phyloP scores from a whole-genome alignment of 2,888 invertebrate genomes.

The Drosophila helvetica region DNA sequence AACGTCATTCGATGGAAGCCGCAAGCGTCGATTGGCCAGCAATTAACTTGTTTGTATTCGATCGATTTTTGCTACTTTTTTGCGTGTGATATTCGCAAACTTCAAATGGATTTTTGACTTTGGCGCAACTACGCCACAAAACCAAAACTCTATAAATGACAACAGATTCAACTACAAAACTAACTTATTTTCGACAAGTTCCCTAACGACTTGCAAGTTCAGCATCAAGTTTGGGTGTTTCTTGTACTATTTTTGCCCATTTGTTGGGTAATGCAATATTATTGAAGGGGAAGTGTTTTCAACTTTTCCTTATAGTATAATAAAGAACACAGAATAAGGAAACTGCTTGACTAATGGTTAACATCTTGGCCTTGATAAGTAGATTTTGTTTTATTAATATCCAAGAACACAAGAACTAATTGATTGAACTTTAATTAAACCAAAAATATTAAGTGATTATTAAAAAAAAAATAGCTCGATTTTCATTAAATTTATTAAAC shows the following conservation, averaged over 20 bases:
- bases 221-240: background rate
- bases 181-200: constrained; percentile 47
- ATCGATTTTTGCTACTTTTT: constrained; percentile 11
- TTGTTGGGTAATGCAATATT: constrained; percentile 3
- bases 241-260: constrained; percentile 19
- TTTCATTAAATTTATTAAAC: too few relatives aligned
- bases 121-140: constrained; percentile 14
- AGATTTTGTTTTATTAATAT: too few relatives aligned
- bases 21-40: constrained; percentile 29
- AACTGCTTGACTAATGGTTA: background rate
- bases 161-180: constrained; percentile 40
- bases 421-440: too few relatives aligned
- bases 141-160: constrained; percentile 20
- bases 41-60: constrained; percentile 18
- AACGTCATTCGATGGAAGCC: constrained; percentile 56
- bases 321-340: too few relatives aligned
- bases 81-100: background rate
- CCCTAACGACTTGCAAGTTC: constrained; percentile 46
- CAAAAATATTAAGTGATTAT: background rate
- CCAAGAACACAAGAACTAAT: background rate
- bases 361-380: background rate
- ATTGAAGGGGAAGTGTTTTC: background rate
- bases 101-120: constrained; percentile 13
- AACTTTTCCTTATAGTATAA: background rate
- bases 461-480: too few relatives aligned